Percentiles rank a stretch among this genome's conserved stretches.
Conservation (phyloP, 1,140 invertebrate genomes). For the Pantala flavescens region DNA sequence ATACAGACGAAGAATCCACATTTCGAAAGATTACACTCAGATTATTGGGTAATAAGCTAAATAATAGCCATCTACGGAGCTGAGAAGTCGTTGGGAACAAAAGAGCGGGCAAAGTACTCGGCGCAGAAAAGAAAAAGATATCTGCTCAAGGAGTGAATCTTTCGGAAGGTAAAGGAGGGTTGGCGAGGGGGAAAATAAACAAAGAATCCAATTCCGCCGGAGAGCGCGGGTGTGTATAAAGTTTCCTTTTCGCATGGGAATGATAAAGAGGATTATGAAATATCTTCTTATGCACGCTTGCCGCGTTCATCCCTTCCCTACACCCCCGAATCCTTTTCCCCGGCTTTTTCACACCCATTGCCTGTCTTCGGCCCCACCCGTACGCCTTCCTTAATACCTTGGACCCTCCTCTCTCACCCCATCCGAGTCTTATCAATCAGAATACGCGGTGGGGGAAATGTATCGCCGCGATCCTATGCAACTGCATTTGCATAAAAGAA, state of each 20-base stretch:
- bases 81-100: too few species aligned
- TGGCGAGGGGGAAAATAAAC: not conserved
- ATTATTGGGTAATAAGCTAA: too few species aligned
- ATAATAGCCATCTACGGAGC: too few species aligned
- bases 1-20: too few species aligned
- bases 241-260: conserved; percentile 8
- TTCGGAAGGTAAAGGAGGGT: not conserved
- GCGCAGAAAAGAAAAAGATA: too few species aligned
- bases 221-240: not conserved
- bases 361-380: not conserved
- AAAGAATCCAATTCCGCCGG: conserved; percentile 1
- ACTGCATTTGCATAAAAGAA: not conserved
- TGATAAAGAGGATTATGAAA: conserved; percentile 7
- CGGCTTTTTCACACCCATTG: not conserved
- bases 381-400: not conserved
- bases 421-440: not conserved
- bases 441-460: not conserved
- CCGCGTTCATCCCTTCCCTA: not conserved
- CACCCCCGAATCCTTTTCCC: not conserved
- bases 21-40: too few species aligned
- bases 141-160: too few species aligned
- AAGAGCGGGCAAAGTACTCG: too few species aligned
- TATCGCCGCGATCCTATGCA: not conserved
- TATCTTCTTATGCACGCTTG: conserved; percentile 9
- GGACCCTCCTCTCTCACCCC: not conserved